Percentiles rank a stretch among this genome's conserved stretches.
Conservation (phyloP, 2,113 vertebrate species). For the Mesitornis unicolor region DNA sequence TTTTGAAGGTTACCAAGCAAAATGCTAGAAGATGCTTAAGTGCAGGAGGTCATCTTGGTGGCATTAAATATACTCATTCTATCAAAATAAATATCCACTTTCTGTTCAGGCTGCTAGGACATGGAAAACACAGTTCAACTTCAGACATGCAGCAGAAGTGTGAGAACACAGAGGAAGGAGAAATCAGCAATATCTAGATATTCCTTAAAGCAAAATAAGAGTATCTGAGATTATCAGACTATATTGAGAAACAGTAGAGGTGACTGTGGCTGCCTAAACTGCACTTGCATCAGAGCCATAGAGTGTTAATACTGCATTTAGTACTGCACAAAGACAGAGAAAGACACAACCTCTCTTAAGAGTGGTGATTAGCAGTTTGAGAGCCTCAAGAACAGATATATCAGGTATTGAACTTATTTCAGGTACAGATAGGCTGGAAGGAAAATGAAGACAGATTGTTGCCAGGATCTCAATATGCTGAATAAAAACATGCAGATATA, state of each 20-base stretch:
- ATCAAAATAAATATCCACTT: not conserved
- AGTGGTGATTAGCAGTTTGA: not conserved
- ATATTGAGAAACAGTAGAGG: not conserved
- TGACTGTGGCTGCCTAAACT: not conserved
- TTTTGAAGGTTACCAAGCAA: not conserved
- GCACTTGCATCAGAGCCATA: not conserved
- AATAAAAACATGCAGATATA: not conserved
- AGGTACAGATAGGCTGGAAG: not conserved
- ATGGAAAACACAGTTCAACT: not conserved
- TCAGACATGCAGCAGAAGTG: not conserved
- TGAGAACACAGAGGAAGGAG: not conserved
- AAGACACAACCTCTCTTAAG: not conserved
- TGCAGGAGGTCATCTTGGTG: not conserved
- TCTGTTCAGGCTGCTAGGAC: not conserved
- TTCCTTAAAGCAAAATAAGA: not conserved
- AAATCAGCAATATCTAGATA: not conserved
- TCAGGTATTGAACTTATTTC: rapidly evolving
- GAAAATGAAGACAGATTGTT: not conserved
- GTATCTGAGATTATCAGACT: not conserved
- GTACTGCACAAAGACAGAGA: not conserved
- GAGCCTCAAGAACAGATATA: not conserved
- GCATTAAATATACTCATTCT: not conserved
- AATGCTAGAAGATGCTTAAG: not conserved
- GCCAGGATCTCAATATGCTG: not conserved
- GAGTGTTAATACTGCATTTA: not conserved